These are phyloP conservation scores for Hylia prasina DNA, from an alignment of 2,113 vertebrate species.

Conservation along the genomic window DNA sequence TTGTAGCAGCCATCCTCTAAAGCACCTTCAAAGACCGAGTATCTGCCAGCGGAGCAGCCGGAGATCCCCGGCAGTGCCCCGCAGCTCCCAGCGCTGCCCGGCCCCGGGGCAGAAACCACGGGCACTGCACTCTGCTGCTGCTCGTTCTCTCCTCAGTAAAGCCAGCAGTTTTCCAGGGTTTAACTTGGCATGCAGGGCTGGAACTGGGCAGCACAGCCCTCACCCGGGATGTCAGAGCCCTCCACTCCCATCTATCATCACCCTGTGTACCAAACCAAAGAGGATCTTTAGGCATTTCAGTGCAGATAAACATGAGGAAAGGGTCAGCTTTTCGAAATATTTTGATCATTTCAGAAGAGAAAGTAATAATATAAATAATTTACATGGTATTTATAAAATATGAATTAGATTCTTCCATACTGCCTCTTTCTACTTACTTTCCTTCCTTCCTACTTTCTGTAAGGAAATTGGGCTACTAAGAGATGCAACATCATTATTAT, in stretches of 20 bases:
- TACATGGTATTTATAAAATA: background rate
- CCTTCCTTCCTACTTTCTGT: background rate
- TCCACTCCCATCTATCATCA: background rate
- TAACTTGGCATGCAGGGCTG: background rate
- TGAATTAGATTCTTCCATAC: background rate
- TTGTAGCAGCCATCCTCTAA: background rate
- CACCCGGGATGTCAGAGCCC: background rate
- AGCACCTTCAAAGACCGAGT: background rate
- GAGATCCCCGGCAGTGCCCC: no score
- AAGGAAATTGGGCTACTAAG: background rate
- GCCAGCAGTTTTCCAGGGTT: background rate
- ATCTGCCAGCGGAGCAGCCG: background rate
- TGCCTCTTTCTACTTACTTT: background rate
- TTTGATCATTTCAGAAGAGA: background rate
- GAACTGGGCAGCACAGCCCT: background rate
- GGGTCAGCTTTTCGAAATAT: background rate
- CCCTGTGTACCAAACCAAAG: background rate
- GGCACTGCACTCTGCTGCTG: background rate
- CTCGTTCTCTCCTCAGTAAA: background rate
- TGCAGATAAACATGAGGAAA: background rate
- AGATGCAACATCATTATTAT: background rate
- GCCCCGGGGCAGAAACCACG: background rate
- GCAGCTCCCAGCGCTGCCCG: rapidly evolving
- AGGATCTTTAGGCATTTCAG: background rate
- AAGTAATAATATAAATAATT: background rate